Evolutionary conservation across 1,140 invertebrate genomes (phyloP).

Genomic region (Gryon sp.): DNA sequence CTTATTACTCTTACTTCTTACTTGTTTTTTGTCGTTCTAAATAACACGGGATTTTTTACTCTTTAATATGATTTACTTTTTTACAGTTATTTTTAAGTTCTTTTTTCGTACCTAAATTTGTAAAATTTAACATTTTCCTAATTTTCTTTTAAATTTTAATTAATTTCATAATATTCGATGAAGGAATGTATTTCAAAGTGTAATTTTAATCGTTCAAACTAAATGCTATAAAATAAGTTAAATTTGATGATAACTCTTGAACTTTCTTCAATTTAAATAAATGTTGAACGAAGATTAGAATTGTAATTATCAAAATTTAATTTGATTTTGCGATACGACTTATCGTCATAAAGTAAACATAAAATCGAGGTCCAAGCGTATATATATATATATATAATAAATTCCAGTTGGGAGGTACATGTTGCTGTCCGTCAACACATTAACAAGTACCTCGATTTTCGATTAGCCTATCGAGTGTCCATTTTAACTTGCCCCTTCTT

Average conservation of each 20-base stretch:
- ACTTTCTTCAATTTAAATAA: too few species aligned
- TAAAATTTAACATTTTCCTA: too few species aligned
- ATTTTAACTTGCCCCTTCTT: constrained; percentile 54
- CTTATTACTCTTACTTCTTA: constrained; percentile 23
- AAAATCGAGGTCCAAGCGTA: not conserved
- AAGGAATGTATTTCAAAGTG: too few species aligned
- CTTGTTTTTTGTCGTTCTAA: constrained; percentile 41
- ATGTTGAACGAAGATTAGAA: too few species aligned
- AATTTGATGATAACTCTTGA: too few species aligned
- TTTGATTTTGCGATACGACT: too few species aligned
- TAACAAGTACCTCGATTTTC: constrained; percentile 59
- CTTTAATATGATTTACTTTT: constrained; percentile 45
- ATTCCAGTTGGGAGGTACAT: constrained; percentile 36
- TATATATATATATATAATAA: constrained; percentile 30
- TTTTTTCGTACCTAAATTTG: constrained; percentile 29
- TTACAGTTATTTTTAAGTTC: constrained; percentile 28
- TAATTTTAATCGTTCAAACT: too few species aligned
- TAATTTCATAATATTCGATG: too few species aligned
- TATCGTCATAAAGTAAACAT: constrained; percentile 5
- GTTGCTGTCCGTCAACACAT: constrained; percentile 52
- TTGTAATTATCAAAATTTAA: too few species aligned
- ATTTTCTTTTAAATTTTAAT: too few species aligned
- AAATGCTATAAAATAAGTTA: too few species aligned
- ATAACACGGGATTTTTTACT: constrained; percentile 50
- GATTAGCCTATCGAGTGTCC: constrained; percentile 60